These are phyloP conservation scores for Colinus virginianus DNA, from an alignment of 2,113 vertebrate genomes.

Conservation along the genomic window DNA sequence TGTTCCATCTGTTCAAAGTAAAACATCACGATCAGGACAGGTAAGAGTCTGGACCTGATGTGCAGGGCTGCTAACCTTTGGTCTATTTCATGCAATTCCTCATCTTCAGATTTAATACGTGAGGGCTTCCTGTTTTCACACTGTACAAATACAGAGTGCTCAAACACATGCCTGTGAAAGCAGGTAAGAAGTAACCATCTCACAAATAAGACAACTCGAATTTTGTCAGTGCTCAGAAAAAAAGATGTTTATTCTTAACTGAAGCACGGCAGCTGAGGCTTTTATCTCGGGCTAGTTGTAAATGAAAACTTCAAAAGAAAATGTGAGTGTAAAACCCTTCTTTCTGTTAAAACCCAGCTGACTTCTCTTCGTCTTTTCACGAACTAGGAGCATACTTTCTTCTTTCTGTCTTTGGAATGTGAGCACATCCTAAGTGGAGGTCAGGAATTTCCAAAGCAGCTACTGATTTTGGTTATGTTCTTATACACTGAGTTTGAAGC, in stretches of 20 bases:
- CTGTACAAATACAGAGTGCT: background rate
- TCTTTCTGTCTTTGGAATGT: background rate
- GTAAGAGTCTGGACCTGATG: background rate
- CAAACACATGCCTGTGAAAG: background rate
- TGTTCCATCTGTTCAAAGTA: slow-evolving; percentile 36
- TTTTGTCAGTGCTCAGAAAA: background rate
- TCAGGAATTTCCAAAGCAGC: background rate
- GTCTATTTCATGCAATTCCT: background rate
- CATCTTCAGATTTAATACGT: background rate
- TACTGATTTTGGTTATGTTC: background rate
- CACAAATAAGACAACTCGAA: background rate
- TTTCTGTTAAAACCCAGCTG: background rate
- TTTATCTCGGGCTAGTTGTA: background rate
- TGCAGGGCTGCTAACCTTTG: background rate
- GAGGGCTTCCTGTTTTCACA: background rate
- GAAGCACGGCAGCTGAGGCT: background rate
- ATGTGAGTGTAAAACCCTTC: background rate
- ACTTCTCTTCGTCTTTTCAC: background rate
- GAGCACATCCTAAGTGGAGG: background rate
- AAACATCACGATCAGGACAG: background rate
- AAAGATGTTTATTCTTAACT: background rate
- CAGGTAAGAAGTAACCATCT: background rate
- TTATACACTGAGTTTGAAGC: background rate
- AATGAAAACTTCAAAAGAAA: background rate
- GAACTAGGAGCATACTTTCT: background rate